Conservation (phyloP, 2,797 vertebrate genomes). For the Enteromius radiatus region DNA sequence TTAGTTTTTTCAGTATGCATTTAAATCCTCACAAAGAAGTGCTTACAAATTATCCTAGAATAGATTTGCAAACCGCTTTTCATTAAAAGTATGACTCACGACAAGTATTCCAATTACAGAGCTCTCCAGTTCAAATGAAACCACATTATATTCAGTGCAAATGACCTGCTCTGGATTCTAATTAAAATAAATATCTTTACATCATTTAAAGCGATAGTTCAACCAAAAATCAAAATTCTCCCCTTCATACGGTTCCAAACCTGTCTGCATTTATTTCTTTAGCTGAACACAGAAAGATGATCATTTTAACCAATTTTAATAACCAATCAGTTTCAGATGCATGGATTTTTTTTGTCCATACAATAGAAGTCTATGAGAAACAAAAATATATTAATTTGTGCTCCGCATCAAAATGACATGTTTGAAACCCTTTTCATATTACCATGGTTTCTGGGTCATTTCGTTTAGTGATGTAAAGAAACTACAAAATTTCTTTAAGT, state of each 20-base stretch:
- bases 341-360: not conserved
- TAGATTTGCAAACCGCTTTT: not conserved
- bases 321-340: not conserved
- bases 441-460: not conserved
- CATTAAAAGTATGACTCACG: not conserved
- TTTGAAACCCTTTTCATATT: not conserved
- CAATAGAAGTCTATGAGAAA: not conserved
- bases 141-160: not conserved
- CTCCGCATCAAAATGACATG: not conserved
- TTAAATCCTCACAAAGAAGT: not conserved
- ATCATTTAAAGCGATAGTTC: not conserved
- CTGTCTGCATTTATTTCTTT: not conserved
- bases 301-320: not conserved
- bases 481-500: not conserved
- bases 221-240: too few relatives aligned
- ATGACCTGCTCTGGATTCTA: not conserved
- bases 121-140: not conserved
- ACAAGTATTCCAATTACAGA: not conserved
- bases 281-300: not conserved
- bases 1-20: not conserved
- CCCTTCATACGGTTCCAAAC: not conserved
- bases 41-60: not conserved
- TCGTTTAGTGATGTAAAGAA: not conserved
- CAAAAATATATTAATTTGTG: not conserved
- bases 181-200: constrained; percentile 9